Evolutionary conservation across 2,113 vertebrate species (phyloP).

Genomic region (Zosterops borbonicus): DNA sequence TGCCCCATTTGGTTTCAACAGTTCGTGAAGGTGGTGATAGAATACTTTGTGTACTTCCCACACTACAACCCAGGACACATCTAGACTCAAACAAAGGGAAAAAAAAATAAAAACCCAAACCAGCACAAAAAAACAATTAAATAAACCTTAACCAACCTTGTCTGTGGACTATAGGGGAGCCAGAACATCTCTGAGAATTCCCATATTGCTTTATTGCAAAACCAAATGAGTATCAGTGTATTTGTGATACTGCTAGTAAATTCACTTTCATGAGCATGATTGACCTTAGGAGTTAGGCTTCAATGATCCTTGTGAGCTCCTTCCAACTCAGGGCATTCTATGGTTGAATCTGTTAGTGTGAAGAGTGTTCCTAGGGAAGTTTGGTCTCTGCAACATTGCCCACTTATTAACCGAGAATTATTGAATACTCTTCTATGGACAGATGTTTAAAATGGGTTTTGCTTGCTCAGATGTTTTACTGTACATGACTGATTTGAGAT

Average conservation of each 20-base stretch:
- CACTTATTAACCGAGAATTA: not conserved
- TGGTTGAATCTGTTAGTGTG: not conserved
- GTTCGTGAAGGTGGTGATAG: too few relatives aligned
- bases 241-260: not conserved
- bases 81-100: not conserved
- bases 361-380: not conserved
- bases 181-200: not conserved
- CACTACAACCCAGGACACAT: too few relatives aligned
- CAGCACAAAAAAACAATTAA: not conserved
- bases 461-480: not conserved
- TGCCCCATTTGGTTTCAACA: too few relatives aligned
- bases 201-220: not conserved
- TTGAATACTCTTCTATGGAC: not conserved
- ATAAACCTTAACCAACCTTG: accelerated
- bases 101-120: not conserved
- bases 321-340: not conserved
- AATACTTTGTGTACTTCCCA: too few relatives aligned
- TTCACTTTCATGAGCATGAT: not conserved
- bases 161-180: not conserved
- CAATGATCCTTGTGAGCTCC: too few relatives aligned
- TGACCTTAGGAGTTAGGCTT: not conserved
- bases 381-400: not conserved
- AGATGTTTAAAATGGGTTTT: not conserved
- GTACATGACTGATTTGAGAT: not conserved
- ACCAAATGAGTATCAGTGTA: not conserved